Conservation (phyloP, 2,113 vertebrate genomes). For the Aviceda subcristata region DNA sequence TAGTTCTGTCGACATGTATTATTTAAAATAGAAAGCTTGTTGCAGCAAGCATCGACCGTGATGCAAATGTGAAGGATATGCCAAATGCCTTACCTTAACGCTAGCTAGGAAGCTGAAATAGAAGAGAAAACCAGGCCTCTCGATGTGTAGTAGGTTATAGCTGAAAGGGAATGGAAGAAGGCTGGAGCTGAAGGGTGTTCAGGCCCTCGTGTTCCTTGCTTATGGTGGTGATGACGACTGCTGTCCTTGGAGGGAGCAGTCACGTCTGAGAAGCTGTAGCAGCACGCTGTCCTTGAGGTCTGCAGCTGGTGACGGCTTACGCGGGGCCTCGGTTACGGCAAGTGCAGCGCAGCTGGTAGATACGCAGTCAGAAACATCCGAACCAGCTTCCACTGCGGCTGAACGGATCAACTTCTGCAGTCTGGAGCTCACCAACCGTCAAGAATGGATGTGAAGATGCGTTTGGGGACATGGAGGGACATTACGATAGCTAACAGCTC, state of each 20-base stretch:
- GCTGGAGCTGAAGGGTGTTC: neutral
- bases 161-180: neutral
- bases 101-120: neutral
- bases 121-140: neutral
- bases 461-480: neutral
- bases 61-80: neutral
- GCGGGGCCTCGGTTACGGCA: fast-evolving
- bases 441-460: neutral
- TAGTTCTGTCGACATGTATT: neutral
- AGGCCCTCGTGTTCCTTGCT: neutral
- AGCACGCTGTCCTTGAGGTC: fast-evolving
- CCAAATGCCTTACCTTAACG: neutral
- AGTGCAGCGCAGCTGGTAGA: neutral
- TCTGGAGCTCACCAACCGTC: neutral
- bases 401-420: neutral
- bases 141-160: fast-evolving
- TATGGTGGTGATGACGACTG: no score
- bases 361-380: fast-evolving
- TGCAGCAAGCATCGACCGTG: neutral
- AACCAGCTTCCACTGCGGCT: fast-evolving
- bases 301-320: neutral
- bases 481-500: fast-evolving
- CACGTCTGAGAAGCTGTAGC: neutral
- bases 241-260: neutral
- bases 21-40: neutral